Base-by-base conservation (phyloP, 1,140 invertebrate genomes). In the Leptopilina clavipes region DNA sequence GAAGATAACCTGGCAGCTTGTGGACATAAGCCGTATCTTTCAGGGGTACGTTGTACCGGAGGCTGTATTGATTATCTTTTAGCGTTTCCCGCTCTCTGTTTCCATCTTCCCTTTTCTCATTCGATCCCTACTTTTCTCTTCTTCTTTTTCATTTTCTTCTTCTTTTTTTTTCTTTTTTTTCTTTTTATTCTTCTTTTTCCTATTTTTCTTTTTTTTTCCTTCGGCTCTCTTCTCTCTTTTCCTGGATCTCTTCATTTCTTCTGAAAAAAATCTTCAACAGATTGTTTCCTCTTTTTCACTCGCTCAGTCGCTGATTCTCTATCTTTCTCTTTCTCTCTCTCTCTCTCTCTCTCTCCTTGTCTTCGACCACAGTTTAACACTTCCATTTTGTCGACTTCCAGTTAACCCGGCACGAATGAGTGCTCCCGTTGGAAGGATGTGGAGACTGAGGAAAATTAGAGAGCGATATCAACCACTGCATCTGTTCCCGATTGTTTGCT, bases 51-150 rank as follows among this genome's bases (percentile, higher is more conserved):
- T 48, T 48, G 52, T 19, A 73, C 75, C 72, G 25, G 45, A 22
- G 72, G 71, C 74, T 78, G 80, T 82, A 82, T 82, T 80, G 81
- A 82, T 82, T 80, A 82, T 82, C 78, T 78, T 82, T 78, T 80
- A 78, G 78, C 81, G 74, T 78, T 74, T 76, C 72, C 77, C 74
- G 25, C 22, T 40, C 72, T 75, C 65, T 70, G 25, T 31, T 72
- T 77, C 56, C 44, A 48, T 65, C 25, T 19, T 19, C 19, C 8
- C 12, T 25, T 59, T 12, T 17, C 48, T 76, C 52, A 17, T 44
- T 73, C 56, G 19, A 9, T 54, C 14, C 8, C n/a, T 37, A 52
- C 22, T n/a, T 18, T 65, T 59, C 48, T 12, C 52, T 59, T 74
- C 3, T 37, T 11, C 10, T 31, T 37, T 56, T 73, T 18, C 19